Evolutionary conservation across 2,113 vertebrate species (phyloP), one percentile per base, ranked within the genome.

Genomic region (Prolemur simus): DNA sequence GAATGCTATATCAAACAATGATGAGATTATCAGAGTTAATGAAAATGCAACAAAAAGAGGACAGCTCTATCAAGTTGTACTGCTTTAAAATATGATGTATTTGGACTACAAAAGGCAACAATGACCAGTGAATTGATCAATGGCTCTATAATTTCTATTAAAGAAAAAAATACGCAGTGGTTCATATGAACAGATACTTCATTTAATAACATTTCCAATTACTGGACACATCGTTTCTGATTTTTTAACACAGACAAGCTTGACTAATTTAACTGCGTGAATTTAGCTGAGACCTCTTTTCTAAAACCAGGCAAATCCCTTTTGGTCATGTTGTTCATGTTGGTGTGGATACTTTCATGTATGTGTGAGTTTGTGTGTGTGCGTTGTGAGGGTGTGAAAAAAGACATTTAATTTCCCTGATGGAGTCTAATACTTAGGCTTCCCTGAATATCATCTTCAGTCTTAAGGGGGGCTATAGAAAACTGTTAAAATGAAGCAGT

Each of bases 11-110:
- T 82, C 92, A 96, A 96, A 96, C 66, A 89, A n/a, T 74, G 71
- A 85, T 69, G 68, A 96, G 60, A 92, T 95, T 47, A 96, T 94
- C 87, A 94, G 71, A 89, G 85, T 89, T 97, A 88, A 96, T 92
- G 89, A 96, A 97, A 91, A 94, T 80, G 56, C 60, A 94, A 86
- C 80, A 60, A 69, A 96, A 95, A 83, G 68, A 82, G 52, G n/a
- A 87, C 17, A 69, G 74, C 37, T 73, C 27, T 74, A 17, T 54
- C 52, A 21, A 21, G 21, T 32, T 82, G 60, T 23, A 29, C 10
- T 73, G 82, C 13, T 89, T 81, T 91, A 92, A 93, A 95, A 91
- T 82, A 85, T 66, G 47, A 95, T 89, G 54, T 47, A 69, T 92
- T 94, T 89, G 66, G 29, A 81, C 37, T 58, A 63, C 66, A 95